A percentile compares a stretch with the other conserved stretches of the same genome.
Conservation (phyloP, 2,888 invertebrate species). For the Strigamia crassipes region DNA sequence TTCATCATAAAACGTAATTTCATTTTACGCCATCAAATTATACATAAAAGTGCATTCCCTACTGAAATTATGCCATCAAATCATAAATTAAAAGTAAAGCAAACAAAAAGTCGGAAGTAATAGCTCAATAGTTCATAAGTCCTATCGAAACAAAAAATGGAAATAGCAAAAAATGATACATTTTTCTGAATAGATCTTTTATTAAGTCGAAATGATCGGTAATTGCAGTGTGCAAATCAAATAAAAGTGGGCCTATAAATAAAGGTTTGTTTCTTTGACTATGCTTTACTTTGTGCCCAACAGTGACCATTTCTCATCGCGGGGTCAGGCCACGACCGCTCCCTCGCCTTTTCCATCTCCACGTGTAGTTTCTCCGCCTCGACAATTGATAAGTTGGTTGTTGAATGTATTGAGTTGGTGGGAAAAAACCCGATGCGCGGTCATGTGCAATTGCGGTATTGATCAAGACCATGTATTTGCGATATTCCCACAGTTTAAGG, state of each 20-base stretch:
- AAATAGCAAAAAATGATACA: not conserved
- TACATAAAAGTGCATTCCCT: not conserved
- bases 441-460: not conserved
- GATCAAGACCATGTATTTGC: not conserved
- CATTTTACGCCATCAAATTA: not conserved
- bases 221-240: not conserved
- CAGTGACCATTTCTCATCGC: not conserved
- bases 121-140: not conserved
- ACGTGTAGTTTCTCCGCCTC: not conserved
- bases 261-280: not conserved
- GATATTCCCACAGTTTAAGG: not conserved
- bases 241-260: conserved; percentile 11
- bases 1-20: not conserved
- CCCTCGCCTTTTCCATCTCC: not conserved
- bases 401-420: not conserved
- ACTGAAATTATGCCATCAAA: not conserved
- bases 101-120: not conserved
- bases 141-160: not conserved
- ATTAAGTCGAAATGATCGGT: not conserved
- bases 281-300: not conserved
- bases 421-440: not conserved
- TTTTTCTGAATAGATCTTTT: not conserved
- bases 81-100: not conserved
- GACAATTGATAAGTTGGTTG: not conserved
- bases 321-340: conserved; percentile 6